A percentile compares a stretch with the other conserved stretches of the same genome.
Evolutionary conservation across 2,113 vertebrate species (phyloP).

Genomic region (Nyctereutes procyonoides): DNA sequence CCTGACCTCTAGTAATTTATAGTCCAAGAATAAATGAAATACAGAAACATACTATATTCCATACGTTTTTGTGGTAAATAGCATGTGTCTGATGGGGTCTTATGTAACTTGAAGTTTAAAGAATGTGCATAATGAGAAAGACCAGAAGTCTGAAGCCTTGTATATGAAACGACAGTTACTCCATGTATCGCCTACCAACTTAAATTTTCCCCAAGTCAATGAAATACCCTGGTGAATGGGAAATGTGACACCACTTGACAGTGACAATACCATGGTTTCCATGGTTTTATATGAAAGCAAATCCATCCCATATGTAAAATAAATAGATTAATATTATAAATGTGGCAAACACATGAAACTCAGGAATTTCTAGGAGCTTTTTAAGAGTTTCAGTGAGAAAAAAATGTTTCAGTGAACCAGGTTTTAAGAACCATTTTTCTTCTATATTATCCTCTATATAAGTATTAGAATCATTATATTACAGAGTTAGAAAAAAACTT

Average conservation of each 20-base stretch:
- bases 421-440: background rate
- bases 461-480: background rate
- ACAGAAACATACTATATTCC: background rate
- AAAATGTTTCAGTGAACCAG: background rate
- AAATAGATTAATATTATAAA: background rate
- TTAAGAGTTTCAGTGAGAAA: background rate
- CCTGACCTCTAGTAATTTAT: background rate
- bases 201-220: background rate
- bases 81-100: background rate
- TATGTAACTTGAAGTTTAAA: background rate
- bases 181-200: background rate
- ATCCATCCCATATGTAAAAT: background rate
- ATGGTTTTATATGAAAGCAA: background rate
- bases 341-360: background rate
- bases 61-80: background rate
- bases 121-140: background rate
- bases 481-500: background rate
- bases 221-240: background rate
- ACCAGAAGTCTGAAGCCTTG: background rate
- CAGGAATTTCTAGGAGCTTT: background rate
- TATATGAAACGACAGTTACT: background rate
- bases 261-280: background rate
- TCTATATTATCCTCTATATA: background rate
- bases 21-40: slow-evolving; percentile 21
- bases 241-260: background rate